Base-by-base conservation (phyloP, 2,888 invertebrate species). In the Dermolepida albohirtum region DNA sequence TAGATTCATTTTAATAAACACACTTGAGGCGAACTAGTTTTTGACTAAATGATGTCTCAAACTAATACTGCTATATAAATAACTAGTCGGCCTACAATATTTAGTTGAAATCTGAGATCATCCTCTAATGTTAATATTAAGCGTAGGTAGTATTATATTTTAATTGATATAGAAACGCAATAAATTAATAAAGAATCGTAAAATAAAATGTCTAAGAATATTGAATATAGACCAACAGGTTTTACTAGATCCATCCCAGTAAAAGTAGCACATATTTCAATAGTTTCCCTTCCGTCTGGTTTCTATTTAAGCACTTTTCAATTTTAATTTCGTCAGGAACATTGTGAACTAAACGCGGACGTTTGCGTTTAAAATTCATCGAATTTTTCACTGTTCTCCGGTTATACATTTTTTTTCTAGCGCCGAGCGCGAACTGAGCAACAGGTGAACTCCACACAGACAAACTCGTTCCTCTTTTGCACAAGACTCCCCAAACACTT, bases 311-410 rank as follows among this genome's bases (percentile, higher is more conserved):
- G 55, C 22, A 43, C 54, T 47, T 54, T 65, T 65, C 65, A 65
- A 55, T 54, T 65, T 55, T 65, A 65, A 65, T 65, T 39, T 55
- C 55, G 44, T 55, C 44, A 55, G 44, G 44, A 22, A 40, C 65
- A 55, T 29, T 65, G 55, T 34, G 47, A 47, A 54, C 43, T 57
- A 57, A 44, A 43, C 43, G 65, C 49, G 34, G 68, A 50, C 74
- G 74, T 74, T 70, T 74, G 70, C 75, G 77, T 78, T 80, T 80
- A 78, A 78, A 79, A 80, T 80, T 80, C 79, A 80, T 79, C 77
- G 79, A 79, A 79, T 79, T 79, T 79, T 80, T 79, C 79, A 76
- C 75, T 75, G 73, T 73, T 74, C 72, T 59, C 57, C 57, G 41
- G 17, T 69, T 74, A 73, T 71, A 59, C 44, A 47, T 59, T 59